Base-by-base conservation (phyloP, 2,113 vertebrate genomes). In the Tyto alba region DNA sequence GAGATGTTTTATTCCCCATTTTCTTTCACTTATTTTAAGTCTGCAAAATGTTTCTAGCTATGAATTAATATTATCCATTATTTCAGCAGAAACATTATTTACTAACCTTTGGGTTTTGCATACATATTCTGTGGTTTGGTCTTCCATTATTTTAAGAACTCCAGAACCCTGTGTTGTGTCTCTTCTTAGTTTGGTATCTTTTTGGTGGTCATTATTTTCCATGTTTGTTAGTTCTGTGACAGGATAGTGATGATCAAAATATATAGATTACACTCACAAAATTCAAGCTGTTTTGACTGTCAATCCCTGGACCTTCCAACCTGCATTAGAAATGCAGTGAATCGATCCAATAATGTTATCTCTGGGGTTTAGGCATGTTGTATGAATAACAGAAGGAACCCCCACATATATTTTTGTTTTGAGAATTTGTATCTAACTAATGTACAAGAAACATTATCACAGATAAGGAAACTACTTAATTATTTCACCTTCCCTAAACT, bases 141-240 rank as follows among this genome's bases (percentile, higher is more conserved):
- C 98, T 77, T 98, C 97, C 76, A 97, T 64, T 23, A 94, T 97
- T 95, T 97, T 94, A 36, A 90, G 91, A 30, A 97, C 95, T 84
- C 97, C 97, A 80, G 98, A 97, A 96, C 98, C 95, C 92, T 93
- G 95, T 81, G 93, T 91, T 79, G 75, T 92, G 40, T 93, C 96
- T 96, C 93, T 96, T 93, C 63, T 63, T 55, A 47, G 85, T 67
- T 84, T 82, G 47, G 29, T 97, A 57, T 96, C 97, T 92, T 97
- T 80, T 57, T 71, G 40, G 66, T 75, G 29, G 3, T 89, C 57
- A 79, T 93, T 81, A 47, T 85, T 86, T 77, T 89, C 85, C 48
- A 50, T 40, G 38, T 76, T 72, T 79, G 34, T 67, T 88, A 94
- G 77, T 94, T 93, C 92, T 97, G 81, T 71, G 68, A 81, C 55